Evolutionary conservation across 1,140 invertebrate species (phyloP).

Genomic region (fruit fly (Drosophila melanogaster)): Release_6_plus_ISO1_MT NC_004354.4:9529501-9530000

Average conservation of each 20-base stretch:
- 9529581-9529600: too few species aligned
- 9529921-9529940: constrained; percentile 44
- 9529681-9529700: not conserved
- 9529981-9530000: constrained; percentile 22
- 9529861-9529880: constrained; percentile 20
- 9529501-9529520: constrained; percentile 12
- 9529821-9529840: not conserved
- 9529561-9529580: not conserved
- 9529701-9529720: not conserved
- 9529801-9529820: constrained; percentile 45
- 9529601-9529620: too few species aligned
- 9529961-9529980: not conserved
- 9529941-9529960: constrained; percentile 33
- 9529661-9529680: constrained; percentile 1
- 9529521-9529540: too few species aligned
- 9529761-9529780: constrained; percentile 73
- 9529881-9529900: constrained; percentile 52
- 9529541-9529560: not conserved
- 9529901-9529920: constrained; percentile 64
- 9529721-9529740: constrained; percentile 29
- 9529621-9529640: not conserved
- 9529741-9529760: constrained; percentile 43
- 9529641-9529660: not conserved
- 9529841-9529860: too few species aligned
- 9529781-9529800: constrained; percentile 38